Evolutionary conservation across 2,113 vertebrate species (phyloP).

Genomic region (Empidonax alnorum): DNA sequence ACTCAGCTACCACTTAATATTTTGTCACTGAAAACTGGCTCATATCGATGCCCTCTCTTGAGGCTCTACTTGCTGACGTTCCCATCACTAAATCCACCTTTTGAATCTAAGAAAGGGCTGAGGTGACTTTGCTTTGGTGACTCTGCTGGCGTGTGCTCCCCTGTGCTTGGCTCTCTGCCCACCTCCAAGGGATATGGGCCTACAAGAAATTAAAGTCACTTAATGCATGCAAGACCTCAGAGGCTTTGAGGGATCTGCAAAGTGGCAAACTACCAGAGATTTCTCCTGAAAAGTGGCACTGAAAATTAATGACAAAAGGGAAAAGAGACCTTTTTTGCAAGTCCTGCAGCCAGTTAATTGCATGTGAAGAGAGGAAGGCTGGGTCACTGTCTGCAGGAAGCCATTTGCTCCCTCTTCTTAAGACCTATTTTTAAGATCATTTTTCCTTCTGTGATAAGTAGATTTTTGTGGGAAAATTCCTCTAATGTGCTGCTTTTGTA

Average conservation of each 20-base stretch:
- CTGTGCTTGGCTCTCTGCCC: neutral
- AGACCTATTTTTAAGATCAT: neutral
- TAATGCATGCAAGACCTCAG: neutral
- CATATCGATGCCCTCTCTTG: neutral
- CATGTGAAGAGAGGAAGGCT: neutral
- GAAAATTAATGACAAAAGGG: slow-evolving; percentile 46
- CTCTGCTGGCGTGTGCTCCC: neutral
- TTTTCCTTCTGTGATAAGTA: neutral
- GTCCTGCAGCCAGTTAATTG: neutral
- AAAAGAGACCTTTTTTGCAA: neutral
- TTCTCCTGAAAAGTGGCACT: neutral
- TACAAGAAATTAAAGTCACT: neutral
- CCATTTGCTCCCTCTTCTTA: neutral
- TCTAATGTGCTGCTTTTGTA: neutral
- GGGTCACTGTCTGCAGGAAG: neutral
- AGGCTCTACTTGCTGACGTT: neutral
- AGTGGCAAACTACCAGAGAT: neutral
- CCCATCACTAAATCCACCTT: neutral
- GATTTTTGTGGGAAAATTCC: neutral
- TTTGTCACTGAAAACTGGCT: neutral
- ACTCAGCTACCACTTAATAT: neutral
- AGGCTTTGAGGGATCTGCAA: neutral
- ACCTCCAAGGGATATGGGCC: neutral
- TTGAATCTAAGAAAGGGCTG: neutral
- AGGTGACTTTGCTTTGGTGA: neutral